Conservation (phyloP, 2,888 invertebrate species). For the Rhyacophila evoluta region DNA sequence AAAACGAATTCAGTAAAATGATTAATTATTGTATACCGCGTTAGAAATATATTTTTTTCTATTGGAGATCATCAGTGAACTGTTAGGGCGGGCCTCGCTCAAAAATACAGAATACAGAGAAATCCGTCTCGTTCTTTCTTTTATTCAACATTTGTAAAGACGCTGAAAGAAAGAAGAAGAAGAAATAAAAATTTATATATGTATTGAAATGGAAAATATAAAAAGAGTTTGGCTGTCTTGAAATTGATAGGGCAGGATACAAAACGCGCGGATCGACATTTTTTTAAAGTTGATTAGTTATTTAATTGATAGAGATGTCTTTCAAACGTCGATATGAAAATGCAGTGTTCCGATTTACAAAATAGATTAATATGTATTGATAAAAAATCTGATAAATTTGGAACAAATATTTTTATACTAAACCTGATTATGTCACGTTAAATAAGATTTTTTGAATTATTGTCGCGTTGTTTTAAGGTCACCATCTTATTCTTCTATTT, state of each 20-base stretch:
- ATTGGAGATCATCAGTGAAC: slow-evolving; percentile 15
- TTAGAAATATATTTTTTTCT: not conserved
- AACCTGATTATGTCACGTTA: too few relatives aligned
- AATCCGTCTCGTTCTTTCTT: slow-evolving; percentile 47
- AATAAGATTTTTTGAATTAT: too few relatives aligned
- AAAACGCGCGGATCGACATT: slow-evolving; percentile 8
- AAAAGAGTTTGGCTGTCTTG: slow-evolving; percentile 45
- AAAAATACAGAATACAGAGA: slow-evolving; percentile 43
- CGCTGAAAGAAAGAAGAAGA: slow-evolving; percentile 46
- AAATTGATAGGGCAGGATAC: slow-evolving; percentile 47
- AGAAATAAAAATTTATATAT: slow-evolving; percentile 44
- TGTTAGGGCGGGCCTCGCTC: slow-evolving; percentile 35
- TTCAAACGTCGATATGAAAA: too few relatives aligned
- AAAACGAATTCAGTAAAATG: slow-evolving; percentile 27
- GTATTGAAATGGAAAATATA: slow-evolving; percentile 45
- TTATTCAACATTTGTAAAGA: slow-evolving; percentile 49
- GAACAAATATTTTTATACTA: too few relatives aligned
- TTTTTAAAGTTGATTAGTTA: too few relatives aligned
- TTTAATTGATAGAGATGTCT: too few relatives aligned
- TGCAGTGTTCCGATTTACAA: too few relatives aligned
- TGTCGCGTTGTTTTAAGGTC: too few relatives aligned
- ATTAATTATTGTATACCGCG: slow-evolving; percentile 8
- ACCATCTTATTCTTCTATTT: too few relatives aligned
- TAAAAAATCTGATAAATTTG: too few relatives aligned
- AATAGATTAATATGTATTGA: too few relatives aligned